phyloP scores from a whole-genome alignment of 2,797 vertebrate genomes.

The Phataginus tricuspis region DNA sequence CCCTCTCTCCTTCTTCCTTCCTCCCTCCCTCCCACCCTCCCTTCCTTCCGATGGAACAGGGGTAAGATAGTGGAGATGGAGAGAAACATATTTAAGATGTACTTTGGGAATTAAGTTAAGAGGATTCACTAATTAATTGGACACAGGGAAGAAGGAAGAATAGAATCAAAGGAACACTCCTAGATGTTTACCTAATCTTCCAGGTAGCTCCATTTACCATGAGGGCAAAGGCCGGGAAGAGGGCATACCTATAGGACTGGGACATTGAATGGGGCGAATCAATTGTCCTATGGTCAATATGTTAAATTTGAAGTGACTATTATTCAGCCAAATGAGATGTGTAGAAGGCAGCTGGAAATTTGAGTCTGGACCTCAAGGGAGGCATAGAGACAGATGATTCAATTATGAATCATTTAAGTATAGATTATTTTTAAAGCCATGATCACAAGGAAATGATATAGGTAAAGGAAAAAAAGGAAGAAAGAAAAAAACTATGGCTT shows the following conservation, averaged over 20 bases:
- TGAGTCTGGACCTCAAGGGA: neutral
- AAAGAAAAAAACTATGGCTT: neutral
- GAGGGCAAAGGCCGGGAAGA: neutral
- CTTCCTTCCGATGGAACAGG: neutral
- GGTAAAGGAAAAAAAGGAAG: neutral
- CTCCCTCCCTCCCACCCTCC: too few relatives aligned
- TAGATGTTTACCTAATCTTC: neutral
- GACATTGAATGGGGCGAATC: neutral
- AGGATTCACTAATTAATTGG: neutral
- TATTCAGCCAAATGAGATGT: neutral
- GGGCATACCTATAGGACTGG: neutral
- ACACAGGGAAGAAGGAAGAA: neutral
- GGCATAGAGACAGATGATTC: neutral
- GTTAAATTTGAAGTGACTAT: neutral
- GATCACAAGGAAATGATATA: neutral
- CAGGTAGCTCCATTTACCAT: neutral
- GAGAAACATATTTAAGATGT: neutral
- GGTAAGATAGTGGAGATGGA: neutral
- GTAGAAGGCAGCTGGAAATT: neutral
- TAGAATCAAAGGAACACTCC: neutral
- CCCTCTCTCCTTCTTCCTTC: too few relatives aligned
- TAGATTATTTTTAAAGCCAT: neutral
- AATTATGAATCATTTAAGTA: neutral
- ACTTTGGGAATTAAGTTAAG: neutral
- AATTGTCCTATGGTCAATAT: neutral